Base-by-base conservation (phyloP, 2,113 vertebrate genomes). In the Excalfactoria chinensis region DNA sequence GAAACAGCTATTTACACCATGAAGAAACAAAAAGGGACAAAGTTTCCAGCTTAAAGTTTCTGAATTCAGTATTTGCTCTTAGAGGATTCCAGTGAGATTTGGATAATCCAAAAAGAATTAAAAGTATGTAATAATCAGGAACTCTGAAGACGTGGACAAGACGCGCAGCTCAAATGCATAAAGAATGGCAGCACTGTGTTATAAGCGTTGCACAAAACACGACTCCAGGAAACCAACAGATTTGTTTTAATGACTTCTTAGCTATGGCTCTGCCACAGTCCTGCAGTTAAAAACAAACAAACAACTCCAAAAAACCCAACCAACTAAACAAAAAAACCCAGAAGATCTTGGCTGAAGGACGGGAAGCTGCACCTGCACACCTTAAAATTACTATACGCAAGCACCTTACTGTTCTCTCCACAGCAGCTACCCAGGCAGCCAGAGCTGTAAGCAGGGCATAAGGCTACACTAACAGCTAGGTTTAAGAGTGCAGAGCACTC, bases 1-100 rank as follows among this genome's bases (percentile, higher is more conserved):
- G 41, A 67, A 68, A 72, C 53, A 68, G 32, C 66, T 72, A 63
- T 73, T 66, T 83, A 11, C 12, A 34, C 7, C 68, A 28, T 18
- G 43, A 76, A 90, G 53, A 70, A 63, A 82, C 32, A 84, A 93
- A 64, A 88, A 86, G 51, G 43, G 23, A 59, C 32, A n/a, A 15
- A 34, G 21, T 23, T 77, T 89, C 93, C 55, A 14, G 43, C 43
- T 35, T 85, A 90, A 93, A 89, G 51, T 77, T 95, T 66, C 43
- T 84, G 59, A 87, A 77, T 72, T 70, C 28, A 17, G 87, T 59
- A 51, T 67, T 92, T 96, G 37, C 75, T 64, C 40, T 86, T 84
- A 95, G 81, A 96, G 43, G 59, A 90, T 92, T 94, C 89, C 79
- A 88, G 86, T 81, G 89, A 94, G 40, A 32, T 88, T 96, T 93